A percentile compares a stretch with the other conserved stretches of the same genome.
Evolutionary conservation across 2,888 invertebrate species (phyloP).

Genomic region (Caenorhabditis sp.): DNA sequence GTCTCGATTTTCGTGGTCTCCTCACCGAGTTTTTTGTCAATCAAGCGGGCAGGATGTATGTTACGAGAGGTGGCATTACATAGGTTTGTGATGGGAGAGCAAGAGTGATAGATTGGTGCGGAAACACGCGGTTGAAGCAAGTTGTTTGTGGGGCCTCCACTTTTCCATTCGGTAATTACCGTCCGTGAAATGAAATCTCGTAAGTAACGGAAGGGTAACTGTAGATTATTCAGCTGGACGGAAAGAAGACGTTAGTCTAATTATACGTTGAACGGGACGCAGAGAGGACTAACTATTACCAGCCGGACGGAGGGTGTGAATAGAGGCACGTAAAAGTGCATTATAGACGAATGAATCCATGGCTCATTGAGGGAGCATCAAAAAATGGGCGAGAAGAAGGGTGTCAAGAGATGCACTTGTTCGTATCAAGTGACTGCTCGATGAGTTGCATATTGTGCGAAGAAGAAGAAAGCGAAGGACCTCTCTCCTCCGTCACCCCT

Average conservation of each 20-base stretch:
- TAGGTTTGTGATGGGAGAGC: conserved; percentile 47
- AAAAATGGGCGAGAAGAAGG: conserved; percentile 18
- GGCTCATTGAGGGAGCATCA: conserved; percentile 39
- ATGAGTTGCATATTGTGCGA: conserved; percentile 49
- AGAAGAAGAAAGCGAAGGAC: conserved; percentile 2
- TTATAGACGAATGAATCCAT: conserved; percentile 38
- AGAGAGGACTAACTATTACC: conserved; percentile 31
- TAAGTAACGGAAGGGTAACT: conserved; percentile 7
- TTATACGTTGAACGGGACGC: conserved; percentile 25
- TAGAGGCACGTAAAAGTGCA: conserved; percentile 37
- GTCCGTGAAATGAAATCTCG: conserved; percentile 18
- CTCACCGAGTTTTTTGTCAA: conserved; percentile 49
- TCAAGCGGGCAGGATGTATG: conserved; percentile 53
- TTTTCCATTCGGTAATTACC: conserved; percentile 4
- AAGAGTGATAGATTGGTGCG: conserved; percentile 46
- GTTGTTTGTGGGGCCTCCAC: conserved; percentile 3
- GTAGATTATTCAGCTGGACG: conserved; percentile 18
- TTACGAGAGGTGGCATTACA: conserved; percentile 56
- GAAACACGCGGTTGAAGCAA: conserved; percentile 17
- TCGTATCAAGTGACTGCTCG: conserved; percentile 55
- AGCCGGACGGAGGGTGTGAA: conserved; percentile 46
- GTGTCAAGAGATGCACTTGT: conserved; percentile 52
- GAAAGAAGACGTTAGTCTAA: conserved; percentile 17
- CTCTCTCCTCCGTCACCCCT: neutral
- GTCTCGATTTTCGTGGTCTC: conserved; percentile 25